These are phyloP conservation scores for Cyanoramphus novaezelandiae DNA, from an alignment of 2,113 vertebrate genomes.

Conservation along the genomic window DNA sequence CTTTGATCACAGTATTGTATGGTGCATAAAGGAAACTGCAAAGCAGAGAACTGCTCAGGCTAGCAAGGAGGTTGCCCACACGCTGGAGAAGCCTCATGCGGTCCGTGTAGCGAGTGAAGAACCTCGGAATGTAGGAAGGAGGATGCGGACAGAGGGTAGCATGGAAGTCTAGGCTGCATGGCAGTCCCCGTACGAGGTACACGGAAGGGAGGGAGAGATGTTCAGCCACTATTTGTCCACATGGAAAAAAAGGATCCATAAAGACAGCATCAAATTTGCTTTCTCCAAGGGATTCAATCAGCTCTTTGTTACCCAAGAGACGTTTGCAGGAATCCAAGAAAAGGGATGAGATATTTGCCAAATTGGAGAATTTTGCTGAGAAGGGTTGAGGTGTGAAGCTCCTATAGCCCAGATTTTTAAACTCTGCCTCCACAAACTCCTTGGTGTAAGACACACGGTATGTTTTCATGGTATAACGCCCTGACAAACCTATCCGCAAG, in stretches of 20 bases:
- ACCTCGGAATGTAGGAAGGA: constrained; percentile 74
- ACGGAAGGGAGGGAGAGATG: constrained; percentile 76
- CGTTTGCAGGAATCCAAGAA: constrained; percentile 67
- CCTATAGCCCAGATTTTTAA: constrained; percentile 21
- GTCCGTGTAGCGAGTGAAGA: constrained; percentile 65
- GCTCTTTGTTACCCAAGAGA: constrained; percentile 68
- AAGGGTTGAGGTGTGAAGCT: constrained; percentile 50
- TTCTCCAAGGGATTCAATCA: constrained; percentile 68
- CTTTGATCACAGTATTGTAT: constrained; percentile 67
- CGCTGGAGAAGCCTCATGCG: constrained; percentile 77
- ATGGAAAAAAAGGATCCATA: constrained; percentile 80
- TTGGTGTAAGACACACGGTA: constrained; percentile 74
- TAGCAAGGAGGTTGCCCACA: constrained; percentile 63
- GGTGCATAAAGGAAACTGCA: constrained; percentile 58
- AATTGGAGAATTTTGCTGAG: constrained; percentile 53
- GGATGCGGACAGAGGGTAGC: constrained; percentile 76
- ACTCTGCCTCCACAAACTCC: constrained; percentile 46
- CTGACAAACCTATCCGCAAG: constrained; percentile 68
- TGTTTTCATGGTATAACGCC: constrained; percentile 67
- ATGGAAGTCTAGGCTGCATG: constrained; percentile 66
- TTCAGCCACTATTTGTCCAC: constrained; percentile 78
- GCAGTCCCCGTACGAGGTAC: constrained; percentile 73
- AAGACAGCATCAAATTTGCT: constrained; percentile 75
- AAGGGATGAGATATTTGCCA: constrained; percentile 44
- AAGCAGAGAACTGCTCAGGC: constrained; percentile 16